Conservation (phyloP, 2,797 vertebrate species). For the Hypotaenidia philippensis region DNA sequence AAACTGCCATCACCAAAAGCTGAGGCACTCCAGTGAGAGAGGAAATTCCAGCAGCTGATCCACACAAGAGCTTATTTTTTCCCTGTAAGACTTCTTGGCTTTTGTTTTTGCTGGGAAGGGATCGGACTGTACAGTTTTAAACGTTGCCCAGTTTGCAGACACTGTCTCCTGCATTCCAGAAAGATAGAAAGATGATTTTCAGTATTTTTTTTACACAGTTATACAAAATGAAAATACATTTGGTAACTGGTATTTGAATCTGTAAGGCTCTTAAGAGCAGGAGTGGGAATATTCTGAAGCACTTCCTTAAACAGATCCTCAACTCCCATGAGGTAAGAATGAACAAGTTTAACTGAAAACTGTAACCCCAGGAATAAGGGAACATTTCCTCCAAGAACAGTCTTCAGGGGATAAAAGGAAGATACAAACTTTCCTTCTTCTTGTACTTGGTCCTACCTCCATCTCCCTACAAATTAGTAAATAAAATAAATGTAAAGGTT, state of each 20-base stretch:
- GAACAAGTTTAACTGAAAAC: not conserved
- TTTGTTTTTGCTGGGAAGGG: not conserved
- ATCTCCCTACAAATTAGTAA: conserved; percentile 1
- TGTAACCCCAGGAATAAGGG: not conserved
- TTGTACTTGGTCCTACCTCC: not conserved
- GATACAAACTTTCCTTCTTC: not conserved
- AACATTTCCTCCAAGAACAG: not conserved
- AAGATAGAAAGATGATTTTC: not conserved
- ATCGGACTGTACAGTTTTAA: not conserved
- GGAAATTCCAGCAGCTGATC: conserved; percentile 14
- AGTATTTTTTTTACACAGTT: not conserved
- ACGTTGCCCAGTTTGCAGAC: not conserved
- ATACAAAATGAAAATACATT: not conserved
- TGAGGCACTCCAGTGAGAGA: not conserved
- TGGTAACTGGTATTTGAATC: not conserved
- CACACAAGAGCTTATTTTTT: not conserved
- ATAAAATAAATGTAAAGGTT: not conserved
- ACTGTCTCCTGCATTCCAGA: not conserved
- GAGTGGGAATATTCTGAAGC: conserved; percentile 12
- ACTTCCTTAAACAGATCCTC: conserved; percentile 35
- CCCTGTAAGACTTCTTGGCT: not conserved
- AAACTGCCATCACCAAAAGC: not conserved
- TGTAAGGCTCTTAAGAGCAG: not conserved
- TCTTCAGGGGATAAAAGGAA: not conserved
- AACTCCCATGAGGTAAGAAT: not conserved